Conservation (phyloP, 2,888 invertebrate genomes). For the Euspilapteryx auroguttella region DNA sequence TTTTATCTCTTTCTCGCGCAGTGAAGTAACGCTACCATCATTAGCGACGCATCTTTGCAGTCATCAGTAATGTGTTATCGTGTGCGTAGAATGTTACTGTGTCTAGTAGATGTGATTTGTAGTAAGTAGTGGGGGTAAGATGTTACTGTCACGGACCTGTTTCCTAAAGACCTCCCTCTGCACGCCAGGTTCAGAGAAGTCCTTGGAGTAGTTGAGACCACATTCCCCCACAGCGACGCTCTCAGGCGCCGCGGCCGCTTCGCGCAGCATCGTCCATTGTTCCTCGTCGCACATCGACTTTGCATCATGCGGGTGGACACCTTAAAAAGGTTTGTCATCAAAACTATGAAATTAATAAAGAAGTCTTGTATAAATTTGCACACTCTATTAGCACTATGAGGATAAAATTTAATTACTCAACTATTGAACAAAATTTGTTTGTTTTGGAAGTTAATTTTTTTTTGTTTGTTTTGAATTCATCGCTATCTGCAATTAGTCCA, state of each 20-base stretch:
- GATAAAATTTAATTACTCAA: too few relatives aligned
- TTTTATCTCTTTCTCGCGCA: too few relatives aligned
- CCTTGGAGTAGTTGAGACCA: constrained; percentile 91
- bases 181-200: constrained; percentile 87
- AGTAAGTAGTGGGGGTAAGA: constrained; percentile 1
- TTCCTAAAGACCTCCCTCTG: constrained; percentile 87
- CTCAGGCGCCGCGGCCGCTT: constrained; percentile 78
- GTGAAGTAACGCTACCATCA: too few relatives aligned
- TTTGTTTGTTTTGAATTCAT: too few relatives aligned
- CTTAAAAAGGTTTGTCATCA: too few relatives aligned
- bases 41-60: neutral
- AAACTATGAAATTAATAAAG: too few relatives aligned
- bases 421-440: too few relatives aligned
- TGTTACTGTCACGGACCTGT: constrained; percentile 77
- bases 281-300: constrained; percentile 78
- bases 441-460: too few relatives aligned
- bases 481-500: too few relatives aligned
- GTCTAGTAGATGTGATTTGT: neutral
- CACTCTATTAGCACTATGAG: too few relatives aligned
- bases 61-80: neutral
- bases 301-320: constrained; percentile 92
- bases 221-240: constrained; percentile 95
- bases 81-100: neutral
- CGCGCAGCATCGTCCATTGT: constrained; percentile 76
- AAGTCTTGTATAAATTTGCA: too few relatives aligned